Percentiles rank a stretch among this genome's conserved stretches.
These are phyloP conservation scores for Cephus pygmeus DNA, from an alignment of 2,888 invertebrate genomes.

Conservation along the genomic window DNA sequence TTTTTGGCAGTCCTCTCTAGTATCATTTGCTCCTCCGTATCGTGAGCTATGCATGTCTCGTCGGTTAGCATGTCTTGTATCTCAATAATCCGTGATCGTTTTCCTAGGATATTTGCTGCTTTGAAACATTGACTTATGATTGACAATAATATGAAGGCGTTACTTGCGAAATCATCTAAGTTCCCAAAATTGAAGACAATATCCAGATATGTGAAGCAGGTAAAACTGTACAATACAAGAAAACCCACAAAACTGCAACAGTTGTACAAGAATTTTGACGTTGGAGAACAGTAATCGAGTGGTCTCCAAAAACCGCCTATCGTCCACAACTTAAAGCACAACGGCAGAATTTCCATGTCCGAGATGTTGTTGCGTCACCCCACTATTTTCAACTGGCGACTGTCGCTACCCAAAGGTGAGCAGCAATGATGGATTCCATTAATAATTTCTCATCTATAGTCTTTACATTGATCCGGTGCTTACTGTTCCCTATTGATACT, in stretches of 20 bases:
- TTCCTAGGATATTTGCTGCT: not conserved
- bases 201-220: too few relatives aligned
- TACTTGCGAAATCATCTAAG: not conserved
- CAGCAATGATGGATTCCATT: too few relatives aligned
- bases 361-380: too few relatives aligned
- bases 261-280: not conserved
- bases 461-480: too few relatives aligned
- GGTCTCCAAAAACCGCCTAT: not conserved
- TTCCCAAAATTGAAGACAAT: too few relatives aligned
- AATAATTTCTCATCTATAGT: too few relatives aligned
- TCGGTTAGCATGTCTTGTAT: not conserved
- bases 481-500: too few relatives aligned
- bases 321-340: too few relatives aligned
- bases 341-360: too few relatives aligned
- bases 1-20: not conserved
- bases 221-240: too few relatives aligned
- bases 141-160: not conserved
- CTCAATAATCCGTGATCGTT: not conserved
- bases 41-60: not conserved
- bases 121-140: slow-evolving; percentile 21
- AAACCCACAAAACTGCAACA: not conserved
- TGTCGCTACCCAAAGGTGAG: too few relatives aligned
- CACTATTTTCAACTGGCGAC: too few relatives aligned
- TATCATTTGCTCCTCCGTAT: not conserved
- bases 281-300: not conserved